Evolutionary conservation across 2,113 vertebrate species (phyloP).

Genomic region (Martes martes): DNA sequence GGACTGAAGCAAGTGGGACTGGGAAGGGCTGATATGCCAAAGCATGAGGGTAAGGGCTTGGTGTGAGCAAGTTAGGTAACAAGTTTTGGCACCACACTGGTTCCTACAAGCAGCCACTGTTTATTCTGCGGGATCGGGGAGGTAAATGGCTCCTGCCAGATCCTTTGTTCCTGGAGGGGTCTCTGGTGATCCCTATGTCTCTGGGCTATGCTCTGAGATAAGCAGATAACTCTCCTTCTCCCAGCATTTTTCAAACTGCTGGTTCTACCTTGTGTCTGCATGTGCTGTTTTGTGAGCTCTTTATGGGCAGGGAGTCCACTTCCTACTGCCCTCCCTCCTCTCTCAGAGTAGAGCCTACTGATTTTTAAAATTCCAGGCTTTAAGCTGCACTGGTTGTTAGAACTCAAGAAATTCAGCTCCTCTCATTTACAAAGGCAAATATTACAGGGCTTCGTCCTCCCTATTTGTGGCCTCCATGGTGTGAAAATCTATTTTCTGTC

Average conservation of each 20-base stretch:
- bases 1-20: not conserved
- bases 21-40: not conserved
- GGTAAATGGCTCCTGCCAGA: not conserved
- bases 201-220: not conserved
- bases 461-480: not conserved
- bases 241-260: not conserved
- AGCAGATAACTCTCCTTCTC: not conserved
- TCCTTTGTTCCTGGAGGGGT: not conserved
- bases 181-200: not conserved
- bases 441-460: not conserved
- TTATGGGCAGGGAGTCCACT: not conserved
- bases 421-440: not conserved
- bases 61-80: not conserved
- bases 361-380: not conserved
- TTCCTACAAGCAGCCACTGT: not conserved
- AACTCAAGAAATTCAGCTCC: not conserved
- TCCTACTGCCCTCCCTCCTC: not conserved
- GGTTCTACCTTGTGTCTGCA: not conserved
- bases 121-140: not conserved
- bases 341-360: not conserved
- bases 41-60: not conserved
- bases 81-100: not conserved
- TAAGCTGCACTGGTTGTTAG: not conserved
- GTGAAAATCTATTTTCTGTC: not conserved
- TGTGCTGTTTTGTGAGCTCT: not conserved